A percentile compares a stretch with the other conserved stretches of the same genome.
phyloP scores from a whole-genome alignment of 2,888 invertebrate genomes.

The Rhodophaea formosa region DNA sequence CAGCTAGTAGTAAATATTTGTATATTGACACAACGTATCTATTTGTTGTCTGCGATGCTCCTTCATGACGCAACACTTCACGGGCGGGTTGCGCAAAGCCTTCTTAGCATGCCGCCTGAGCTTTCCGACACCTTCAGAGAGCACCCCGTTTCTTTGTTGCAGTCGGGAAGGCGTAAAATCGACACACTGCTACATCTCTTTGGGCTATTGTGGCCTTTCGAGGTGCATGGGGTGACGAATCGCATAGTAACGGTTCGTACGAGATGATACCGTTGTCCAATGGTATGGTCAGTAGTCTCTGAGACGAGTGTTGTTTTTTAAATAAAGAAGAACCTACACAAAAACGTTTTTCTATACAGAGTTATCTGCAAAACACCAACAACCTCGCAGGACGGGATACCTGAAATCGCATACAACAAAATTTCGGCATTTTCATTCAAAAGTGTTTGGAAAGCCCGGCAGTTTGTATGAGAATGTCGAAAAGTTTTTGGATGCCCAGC shows the following conservation, averaged over 20 bases:
- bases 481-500: no score
- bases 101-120: conserved; percentile 73
- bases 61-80: conserved; percentile 51
- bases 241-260: conserved; percentile 57
- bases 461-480: no score
- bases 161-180: conserved; percentile 60
- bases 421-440: no score
- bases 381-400: no score
- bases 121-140: conserved; percentile 65
- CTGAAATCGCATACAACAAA: no score
- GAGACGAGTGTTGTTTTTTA: not conserved
- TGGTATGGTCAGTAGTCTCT: not conserved
- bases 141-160: conserved; percentile 64
- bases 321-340: not conserved
- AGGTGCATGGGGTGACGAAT: conserved; percentile 52
- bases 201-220: conserved; percentile 30
- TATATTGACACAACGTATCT: not conserved
- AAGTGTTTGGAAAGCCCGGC: no score
- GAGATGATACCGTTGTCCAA: conserved; percentile 51
- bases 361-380: no score
- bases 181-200: conserved; percentile 43
- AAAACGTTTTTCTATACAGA: no score
- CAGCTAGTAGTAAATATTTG: conserved; percentile 7
- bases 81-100: conserved; percentile 64
- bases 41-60: conserved; percentile 17